Evolutionary conservation across 2,888 invertebrate genomes (phyloP).

Genomic region (Tromatobia lineatoria): DNA sequence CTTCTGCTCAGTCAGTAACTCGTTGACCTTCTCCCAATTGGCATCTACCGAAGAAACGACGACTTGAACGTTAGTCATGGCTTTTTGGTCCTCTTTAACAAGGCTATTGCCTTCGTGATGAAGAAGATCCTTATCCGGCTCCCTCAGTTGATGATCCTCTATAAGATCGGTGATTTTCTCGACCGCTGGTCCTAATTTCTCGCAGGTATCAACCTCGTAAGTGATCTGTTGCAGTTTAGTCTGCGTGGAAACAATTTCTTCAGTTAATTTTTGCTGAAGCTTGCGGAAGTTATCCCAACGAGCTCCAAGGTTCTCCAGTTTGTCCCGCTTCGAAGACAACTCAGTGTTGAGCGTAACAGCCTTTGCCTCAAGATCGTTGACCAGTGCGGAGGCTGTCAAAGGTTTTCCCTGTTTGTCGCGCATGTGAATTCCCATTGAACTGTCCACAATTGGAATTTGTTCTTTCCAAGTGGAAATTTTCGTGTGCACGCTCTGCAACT

Average conservation of each 20-base stretch:
- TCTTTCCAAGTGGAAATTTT: slow-evolving; percentile 91
- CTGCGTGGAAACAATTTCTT: slow-evolving; percentile 89
- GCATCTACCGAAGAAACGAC: slow-evolving; percentile 92
- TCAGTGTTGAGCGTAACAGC: slow-evolving; percentile 89
- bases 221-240: slow-evolving; percentile 87
- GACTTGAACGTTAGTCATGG: slow-evolving; percentile 93
- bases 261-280: slow-evolving; percentile 90
- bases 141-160: slow-evolving; percentile 87
- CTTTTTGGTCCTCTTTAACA: slow-evolving; percentile 93
- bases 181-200: slow-evolving; percentile 86
- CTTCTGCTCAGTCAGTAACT: slow-evolving; percentile 91
- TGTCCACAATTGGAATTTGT: slow-evolving; percentile 90
- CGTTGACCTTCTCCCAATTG: slow-evolving; percentile 93
- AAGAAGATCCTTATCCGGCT: slow-evolving; percentile 90
- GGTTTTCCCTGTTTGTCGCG: slow-evolving; percentile 91
- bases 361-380: slow-evolving; percentile 91
- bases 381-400: slow-evolving; percentile 90
- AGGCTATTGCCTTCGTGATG: slow-evolving; percentile 92
- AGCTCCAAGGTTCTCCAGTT: slow-evolving; percentile 90
- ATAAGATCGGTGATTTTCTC: slow-evolving; percentile 86
- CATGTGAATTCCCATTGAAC: slow-evolving; percentile 89
- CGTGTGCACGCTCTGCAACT: slow-evolving; percentile 89
- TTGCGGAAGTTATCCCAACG: slow-evolving; percentile 93
- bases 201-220: slow-evolving; percentile 85
- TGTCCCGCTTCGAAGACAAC: slow-evolving; percentile 89